These are phyloP conservation scores for Chaetodon auriga DNA, from an alignment of 2,113 vertebrate species.

Conservation along the genomic window DNA sequence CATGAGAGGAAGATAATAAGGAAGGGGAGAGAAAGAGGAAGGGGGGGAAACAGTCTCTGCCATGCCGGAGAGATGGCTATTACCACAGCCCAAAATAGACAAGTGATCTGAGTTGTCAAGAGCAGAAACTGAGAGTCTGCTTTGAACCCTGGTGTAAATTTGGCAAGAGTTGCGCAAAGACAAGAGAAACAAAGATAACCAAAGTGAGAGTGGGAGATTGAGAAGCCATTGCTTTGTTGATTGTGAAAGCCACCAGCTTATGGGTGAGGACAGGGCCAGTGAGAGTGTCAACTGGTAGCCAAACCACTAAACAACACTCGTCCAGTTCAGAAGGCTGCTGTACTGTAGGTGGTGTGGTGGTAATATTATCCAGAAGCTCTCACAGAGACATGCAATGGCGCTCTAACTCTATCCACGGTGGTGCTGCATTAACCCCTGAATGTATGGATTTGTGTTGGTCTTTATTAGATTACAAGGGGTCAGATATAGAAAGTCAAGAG, in stretches of 20 bases:
- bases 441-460: conserved; percentile 43
- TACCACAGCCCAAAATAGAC: conserved; percentile 56
- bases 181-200: background rate
- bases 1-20: conserved; percentile 52
- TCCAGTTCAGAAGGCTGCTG: conserved; percentile 36
- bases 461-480: conserved; percentile 53
- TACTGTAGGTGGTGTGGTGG: conserved; percentile 41
- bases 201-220: background rate
- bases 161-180: background rate
- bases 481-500: conserved; percentile 25
- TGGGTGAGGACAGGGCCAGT: conserved; percentile 30
- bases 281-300: conserved; percentile 33
- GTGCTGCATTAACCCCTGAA: conserved; percentile 45
- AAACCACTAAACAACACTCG: conserved; percentile 45
- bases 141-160: conserved; percentile 42
- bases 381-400: background rate
- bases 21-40: conserved; percentile 10
- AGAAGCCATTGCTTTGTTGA: conserved; percentile 1
- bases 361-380: conserved; percentile 51
- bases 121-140: conserved; percentile 30
- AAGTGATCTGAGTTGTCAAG: conserved; percentile 49
- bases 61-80: conserved; percentile 25
- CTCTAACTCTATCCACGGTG: conserved; percentile 28
- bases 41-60: background rate
- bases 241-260: conserved; percentile 20